A percentile compares a stretch with the other conserved stretches of the same genome.
These are phyloP conservation scores for Euplagia quadripunctaria DNA, from an alignment of 2,888 invertebrate genomes.

Conservation along the genomic window DNA sequence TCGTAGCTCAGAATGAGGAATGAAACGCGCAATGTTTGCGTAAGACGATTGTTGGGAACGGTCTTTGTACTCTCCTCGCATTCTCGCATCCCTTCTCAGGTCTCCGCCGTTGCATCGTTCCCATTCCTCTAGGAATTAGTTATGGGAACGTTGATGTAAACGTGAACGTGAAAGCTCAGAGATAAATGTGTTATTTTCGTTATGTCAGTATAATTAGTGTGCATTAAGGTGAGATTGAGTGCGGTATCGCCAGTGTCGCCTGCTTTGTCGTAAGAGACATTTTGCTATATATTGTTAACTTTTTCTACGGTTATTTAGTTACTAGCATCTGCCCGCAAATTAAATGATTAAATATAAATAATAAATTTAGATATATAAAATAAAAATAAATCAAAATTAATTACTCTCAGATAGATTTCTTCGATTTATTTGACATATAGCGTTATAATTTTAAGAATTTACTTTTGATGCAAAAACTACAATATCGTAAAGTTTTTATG, in stretches of 20 bases:
- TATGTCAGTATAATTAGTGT: not conserved
- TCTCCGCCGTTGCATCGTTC: slow-evolving; percentile 42
- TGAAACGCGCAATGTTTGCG: slow-evolving; percentile 58
- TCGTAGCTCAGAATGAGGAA: slow-evolving; percentile 32
- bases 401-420: too few species aligned
- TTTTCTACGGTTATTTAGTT: too few species aligned
- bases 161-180: slow-evolving; percentile 17
- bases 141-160: slow-evolving; percentile 34
- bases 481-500: too few species aligned
- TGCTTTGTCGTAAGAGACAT: not conserved
- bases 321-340: too few species aligned
- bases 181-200: slow-evolving; percentile 6
- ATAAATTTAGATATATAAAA: too few species aligned
- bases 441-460: too few species aligned
- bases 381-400: too few species aligned
- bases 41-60: slow-evolving; percentile 57
- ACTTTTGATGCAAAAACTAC: too few species aligned
- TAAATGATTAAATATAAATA: too few species aligned
- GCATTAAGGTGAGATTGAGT: not conserved
- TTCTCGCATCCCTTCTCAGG: slow-evolving; percentile 22
- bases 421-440: too few species aligned
- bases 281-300: not conserved
- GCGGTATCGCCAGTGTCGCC: not conserved
- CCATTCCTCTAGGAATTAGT: slow-evolving; percentile 60
- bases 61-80: slow-evolving; percentile 45